Conservation (phyloP, 2,888 invertebrate species). For the Deilephila elpenor region DNA sequence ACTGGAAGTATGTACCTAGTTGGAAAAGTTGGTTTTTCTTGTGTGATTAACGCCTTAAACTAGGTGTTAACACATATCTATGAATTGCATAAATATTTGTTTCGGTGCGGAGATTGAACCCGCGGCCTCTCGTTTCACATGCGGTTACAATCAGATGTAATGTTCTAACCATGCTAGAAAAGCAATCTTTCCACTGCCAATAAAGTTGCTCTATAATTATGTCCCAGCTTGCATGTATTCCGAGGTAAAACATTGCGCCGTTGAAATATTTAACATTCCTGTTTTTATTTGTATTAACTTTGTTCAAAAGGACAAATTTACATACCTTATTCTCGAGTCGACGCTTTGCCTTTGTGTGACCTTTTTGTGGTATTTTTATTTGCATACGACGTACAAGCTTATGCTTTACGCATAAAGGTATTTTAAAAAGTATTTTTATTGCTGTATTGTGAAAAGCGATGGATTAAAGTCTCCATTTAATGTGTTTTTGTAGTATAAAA, state of each 20-base stretch:
- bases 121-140: no score
- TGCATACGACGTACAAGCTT: conserved; percentile 47
- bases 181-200: background rate
- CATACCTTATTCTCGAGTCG: conserved; percentile 51
- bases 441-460: background rate
- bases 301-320: conserved; percentile 54
- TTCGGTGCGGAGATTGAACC: no score
- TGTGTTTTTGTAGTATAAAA: background rate
- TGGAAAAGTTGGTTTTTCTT: no score
- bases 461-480: background rate
- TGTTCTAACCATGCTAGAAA: background rate
- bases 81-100: no score
- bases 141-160: no score
- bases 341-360: conserved; percentile 48
- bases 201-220: background rate
- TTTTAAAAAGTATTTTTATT: conserved; percentile 35
- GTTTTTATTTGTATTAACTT: conserved; percentile 45
- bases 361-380: conserved; percentile 57
- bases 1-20: no score
- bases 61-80: no score
- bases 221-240: conserved; percentile 8
- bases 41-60: no score
- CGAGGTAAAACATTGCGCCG: conserved; percentile 34
- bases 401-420: background rate
- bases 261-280: conserved; percentile 42